A percentile compares a stretch with the other conserved stretches of the same genome.
Evolutionary conservation across 2,113 vertebrate species (phyloP).

Genomic region (Ceyx cyanopectus): DNA sequence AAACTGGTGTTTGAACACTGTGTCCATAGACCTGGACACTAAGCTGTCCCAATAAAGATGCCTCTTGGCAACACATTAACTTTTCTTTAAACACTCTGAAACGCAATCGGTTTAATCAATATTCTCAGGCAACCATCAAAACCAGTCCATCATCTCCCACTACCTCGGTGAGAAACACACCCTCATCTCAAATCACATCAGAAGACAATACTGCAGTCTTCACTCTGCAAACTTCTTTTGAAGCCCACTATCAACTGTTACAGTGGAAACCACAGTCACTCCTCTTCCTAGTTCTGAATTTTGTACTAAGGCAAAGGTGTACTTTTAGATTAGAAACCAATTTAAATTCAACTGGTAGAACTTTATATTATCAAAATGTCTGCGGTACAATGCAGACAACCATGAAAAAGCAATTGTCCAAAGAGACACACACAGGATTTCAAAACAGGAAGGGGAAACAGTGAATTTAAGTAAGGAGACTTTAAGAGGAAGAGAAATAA

Average conservation of each 20-base stretch:
- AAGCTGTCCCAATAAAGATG: neutral
- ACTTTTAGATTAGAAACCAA: neutral
- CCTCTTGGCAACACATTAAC: constrained; percentile 19
- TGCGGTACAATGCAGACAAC: neutral
- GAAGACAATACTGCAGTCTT: neutral
- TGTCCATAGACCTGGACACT: neutral
- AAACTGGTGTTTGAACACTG: neutral
- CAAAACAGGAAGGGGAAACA: constrained; percentile 38
- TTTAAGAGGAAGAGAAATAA: too few relatives aligned
- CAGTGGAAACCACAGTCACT: neutral
- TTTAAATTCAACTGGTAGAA: neutral
- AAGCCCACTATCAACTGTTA: neutral
- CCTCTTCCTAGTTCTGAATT: neutral
- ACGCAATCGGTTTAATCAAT: neutral
- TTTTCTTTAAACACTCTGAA: neutral
- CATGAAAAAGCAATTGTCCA: constrained; percentile 31
- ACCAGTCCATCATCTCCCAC: neutral
- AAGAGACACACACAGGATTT: neutral
- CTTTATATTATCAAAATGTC: neutral
- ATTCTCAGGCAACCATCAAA: neutral
- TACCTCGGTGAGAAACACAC: neutral
- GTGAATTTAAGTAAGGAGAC: neutral
- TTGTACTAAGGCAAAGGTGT: neutral
- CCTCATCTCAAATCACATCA: neutral
- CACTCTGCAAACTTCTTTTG: neutral